Evolutionary conservation across 2,888 invertebrate species (phyloP), one percentile per base, ranked within the genome.

Genomic region (Rambutsinella grinnellia): DNA sequence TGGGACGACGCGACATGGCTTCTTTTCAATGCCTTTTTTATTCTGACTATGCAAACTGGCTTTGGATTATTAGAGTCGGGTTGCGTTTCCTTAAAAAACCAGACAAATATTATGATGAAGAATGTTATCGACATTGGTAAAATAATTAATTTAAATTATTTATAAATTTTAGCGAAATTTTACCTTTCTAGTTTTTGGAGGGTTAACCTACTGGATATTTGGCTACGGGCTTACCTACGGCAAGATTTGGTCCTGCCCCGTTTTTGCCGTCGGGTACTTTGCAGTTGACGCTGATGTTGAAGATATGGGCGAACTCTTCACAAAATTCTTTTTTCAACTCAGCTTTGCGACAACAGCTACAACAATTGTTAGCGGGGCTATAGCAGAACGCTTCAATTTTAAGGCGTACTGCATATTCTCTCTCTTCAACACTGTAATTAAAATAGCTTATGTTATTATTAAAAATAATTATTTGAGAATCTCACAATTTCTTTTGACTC

Each of bases 91-190:
- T 90, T 94, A 65, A 95, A 96, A 87, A 97, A 97, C 85, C 96
- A 97, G 88, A 95, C 95, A 0, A 97, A 97, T 86, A 96, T 98
- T 72, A 97, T 97, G 97, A 95, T 97, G 93, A 97, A 97, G 87
- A 97, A 97, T 85, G 92, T 96, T 0, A 94, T 95, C 0, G 97
- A 97, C 84, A 95, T 97, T 62, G 94, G 76, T 76, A 76, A n/a
- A n/a, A n/a, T n/a, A n/a, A n/a, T n/a, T n/a, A n/a, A n/a, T n/a
- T n/a, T n/a, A n/a, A n/a, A n/a, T n/a, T n/a, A n/a, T n/a, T n/a
- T n/a, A n/a, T n/a, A n/a, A n/a, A n/a, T n/a, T n/a, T n/a, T n/a
- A n/a, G n/a, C n/a, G n/a, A n/a, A n/a, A n/a, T n/a, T n/a, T n/a
- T n/a, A n/a, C n/a, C 15, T 68, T 63, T 6, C n/a, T n/a, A 75